phyloP scores from a whole-genome alignment of 2,113 vertebrate species.

The Paradisaea rubra region DNA sequence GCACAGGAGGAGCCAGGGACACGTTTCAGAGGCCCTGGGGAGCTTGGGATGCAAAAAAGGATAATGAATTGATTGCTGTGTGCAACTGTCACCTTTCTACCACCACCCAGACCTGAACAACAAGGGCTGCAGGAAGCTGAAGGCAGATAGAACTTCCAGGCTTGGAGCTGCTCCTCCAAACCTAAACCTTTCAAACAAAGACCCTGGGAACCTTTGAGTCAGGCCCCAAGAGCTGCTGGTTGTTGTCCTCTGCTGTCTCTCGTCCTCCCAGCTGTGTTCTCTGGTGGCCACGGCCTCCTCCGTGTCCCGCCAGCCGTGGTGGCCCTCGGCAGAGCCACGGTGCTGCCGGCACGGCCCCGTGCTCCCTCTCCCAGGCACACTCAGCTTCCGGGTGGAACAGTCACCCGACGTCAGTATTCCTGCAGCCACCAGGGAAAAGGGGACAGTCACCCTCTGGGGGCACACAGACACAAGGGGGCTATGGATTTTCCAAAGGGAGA shows the following conservation, averaged over 20 bases:
- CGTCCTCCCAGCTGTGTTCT: background rate
- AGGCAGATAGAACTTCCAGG: background rate
- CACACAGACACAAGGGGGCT: background rate
- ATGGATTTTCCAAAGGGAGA: background rate
- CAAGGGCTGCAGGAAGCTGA: background rate
- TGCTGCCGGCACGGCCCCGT: background rate
- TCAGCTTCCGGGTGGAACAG: constrained; percentile 76
- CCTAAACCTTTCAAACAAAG: background rate
- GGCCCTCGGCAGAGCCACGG: background rate
- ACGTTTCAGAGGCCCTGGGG: background rate
- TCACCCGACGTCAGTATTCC: constrained; percentile 76
- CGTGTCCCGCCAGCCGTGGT: background rate
- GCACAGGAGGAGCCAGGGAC: background rate
- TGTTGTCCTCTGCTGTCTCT: background rate
- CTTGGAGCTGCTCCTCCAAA: background rate
- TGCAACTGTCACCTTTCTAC: background rate
- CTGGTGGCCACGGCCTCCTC: background rate
- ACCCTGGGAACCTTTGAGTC: background rate
- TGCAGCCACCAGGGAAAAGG: background rate
- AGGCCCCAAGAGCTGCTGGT: background rate
- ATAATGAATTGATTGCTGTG: background rate
- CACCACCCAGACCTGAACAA: background rate
- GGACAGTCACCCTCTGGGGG: background rate
- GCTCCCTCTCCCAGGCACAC: constrained; percentile 37
- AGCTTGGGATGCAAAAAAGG: background rate